Evolutionary conservation across 2,113 vertebrate genomes (phyloP), one percentile per base, ranked within the genome.

Genomic region (Prunella himalayana): DNA sequence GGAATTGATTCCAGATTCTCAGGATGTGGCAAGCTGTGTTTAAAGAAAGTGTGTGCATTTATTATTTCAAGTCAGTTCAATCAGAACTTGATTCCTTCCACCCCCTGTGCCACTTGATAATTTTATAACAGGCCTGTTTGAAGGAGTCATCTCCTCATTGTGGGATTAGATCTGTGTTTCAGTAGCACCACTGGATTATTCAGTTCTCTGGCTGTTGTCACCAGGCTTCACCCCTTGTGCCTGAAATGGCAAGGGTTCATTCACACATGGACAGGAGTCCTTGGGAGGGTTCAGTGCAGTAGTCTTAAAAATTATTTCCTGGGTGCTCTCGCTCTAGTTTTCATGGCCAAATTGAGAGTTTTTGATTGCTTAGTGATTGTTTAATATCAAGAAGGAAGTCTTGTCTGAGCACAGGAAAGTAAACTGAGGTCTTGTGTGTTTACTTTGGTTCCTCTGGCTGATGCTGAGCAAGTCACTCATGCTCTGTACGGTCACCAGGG

Each of bases 21-120:
- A 97, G 96, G 97, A 98, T 97, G 97, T 98, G 97, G 95, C 53
- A 80, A 97, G 96, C 96, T 91, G 65, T 92, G 94, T 97, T 97
- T 92, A 96, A 97, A 96, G 92, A 97, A 88, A 94, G 66, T 88
- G 97, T 95, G 86, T 95, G 88, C 96, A 88, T 98, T 97, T 98
- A 94, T 97, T 98, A 97, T 97, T 97, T 92, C 94, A 97, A 95
- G 92, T 95, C 95, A 95, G 72, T 97, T 98, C 95, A 97, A 84
- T 97, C 97, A 89, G 88, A 82, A 80, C 83, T 95, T 93, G 87
- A 81, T 94, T 96, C 95, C 91, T 95, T 94, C 90, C 85, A 93
- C 86, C 92, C 95, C 70, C 84, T 8, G 7, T 95, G 88, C 88
- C 93, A 96, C 76, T 86, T 5, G 91, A 97, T 97, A 95, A 95